phyloP scores from a whole-genome alignment of 2,888 invertebrate genomes.

The Flabesymbios commensalis region DNA sequence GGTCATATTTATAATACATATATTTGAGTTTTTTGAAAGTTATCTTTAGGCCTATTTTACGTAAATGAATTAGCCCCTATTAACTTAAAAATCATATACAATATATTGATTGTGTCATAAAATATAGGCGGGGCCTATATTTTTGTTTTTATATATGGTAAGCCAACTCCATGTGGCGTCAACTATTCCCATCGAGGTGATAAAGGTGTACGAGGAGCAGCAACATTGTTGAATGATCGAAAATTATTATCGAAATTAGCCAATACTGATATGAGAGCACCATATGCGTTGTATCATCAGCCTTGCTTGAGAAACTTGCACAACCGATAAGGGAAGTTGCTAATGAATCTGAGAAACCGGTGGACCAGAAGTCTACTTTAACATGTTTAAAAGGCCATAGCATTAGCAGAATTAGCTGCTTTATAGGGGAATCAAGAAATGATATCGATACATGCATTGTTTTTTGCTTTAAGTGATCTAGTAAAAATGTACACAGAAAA shows the following conservation, averaged over 20 bases:
- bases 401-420: conserved; percentile 29
- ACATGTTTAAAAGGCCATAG: not conserved
- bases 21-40: no score
- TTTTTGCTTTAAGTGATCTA: conserved; percentile 29
- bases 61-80: no score
- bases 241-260: not conserved
- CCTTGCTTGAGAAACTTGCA: conserved; percentile 3
- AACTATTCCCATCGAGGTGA: not conserved
- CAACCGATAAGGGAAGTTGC: not conserved
- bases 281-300: conserved; percentile 3
- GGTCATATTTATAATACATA: no score
- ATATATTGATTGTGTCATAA: no score
- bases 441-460: conserved; percentile 18
- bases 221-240: no score
- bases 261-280: not conserved
- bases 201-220: not conserved
- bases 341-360: not conserved
- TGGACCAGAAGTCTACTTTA: not conserved
- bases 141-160: no score
- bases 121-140: no score
- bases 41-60: no score
- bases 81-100: no score
- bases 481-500: conserved; percentile 24
- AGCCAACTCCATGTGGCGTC: not conserved
- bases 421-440: conserved; percentile 25